Evolutionary conservation across 2,888 invertebrate genomes (phyloP).

Genomic region (Papilio gigon): DNA sequence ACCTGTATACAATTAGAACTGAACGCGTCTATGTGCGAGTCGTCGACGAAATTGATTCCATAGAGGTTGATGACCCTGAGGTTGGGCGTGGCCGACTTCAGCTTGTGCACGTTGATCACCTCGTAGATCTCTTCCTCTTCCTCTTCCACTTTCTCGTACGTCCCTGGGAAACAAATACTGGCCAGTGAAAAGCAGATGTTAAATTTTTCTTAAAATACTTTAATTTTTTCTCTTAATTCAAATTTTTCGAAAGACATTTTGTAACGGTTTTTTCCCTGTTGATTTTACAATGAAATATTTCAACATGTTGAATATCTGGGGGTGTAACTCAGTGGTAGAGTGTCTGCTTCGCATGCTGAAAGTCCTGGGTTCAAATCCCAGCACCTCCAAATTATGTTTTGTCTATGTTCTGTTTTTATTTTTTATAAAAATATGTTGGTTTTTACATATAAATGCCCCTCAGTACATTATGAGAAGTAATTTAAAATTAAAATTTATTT

Average conservation of each 20-base stretch:
- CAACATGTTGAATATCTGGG: constrained; percentile 51
- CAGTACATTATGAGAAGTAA: not conserved
- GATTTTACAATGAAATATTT: no score
- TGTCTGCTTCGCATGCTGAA: constrained; percentile 87
- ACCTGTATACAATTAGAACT: constrained; percentile 97
- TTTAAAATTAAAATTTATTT: not conserved
- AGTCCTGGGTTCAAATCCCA: constrained; percentile 86
- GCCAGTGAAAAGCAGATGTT: no score
- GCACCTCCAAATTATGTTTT: constrained; percentile 75
- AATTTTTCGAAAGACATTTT: no score
- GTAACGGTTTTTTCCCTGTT: not conserved
- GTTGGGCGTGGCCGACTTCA: constrained; percentile 99
- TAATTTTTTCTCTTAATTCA: no score
- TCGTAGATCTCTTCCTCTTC: constrained; percentile 99
- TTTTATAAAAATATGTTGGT: not conserved
- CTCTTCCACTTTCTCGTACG: constrained; percentile 98
- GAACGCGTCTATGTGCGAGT: constrained; percentile 99
- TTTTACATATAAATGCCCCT: not conserved
- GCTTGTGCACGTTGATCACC: constrained; percentile 98
- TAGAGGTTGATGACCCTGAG: constrained; percentile 98
- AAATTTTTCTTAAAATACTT: no score
- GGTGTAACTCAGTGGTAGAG: constrained; percentile 83
- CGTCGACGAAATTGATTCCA: constrained; percentile 99
- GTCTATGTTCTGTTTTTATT: not conserved
- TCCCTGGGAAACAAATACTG: constrained; percentile 86